These are phyloP conservation scores for Dichetophora obliterata DNA, from an alignment of 2,888 invertebrate genomes.

Conservation along the genomic window DNA sequence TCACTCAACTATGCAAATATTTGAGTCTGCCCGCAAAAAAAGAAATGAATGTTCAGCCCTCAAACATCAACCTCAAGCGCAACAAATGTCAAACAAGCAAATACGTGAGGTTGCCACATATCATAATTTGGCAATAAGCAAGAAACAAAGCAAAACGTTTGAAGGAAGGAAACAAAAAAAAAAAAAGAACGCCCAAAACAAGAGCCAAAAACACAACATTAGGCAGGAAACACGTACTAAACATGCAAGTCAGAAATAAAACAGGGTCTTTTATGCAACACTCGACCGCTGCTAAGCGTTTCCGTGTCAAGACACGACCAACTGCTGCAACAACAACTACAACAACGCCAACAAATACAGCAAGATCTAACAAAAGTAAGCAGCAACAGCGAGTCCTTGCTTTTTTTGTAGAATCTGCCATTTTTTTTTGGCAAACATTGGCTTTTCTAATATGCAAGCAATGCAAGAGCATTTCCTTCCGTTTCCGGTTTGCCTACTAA, in stretches of 20 bases:
- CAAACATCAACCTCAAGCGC: neutral
- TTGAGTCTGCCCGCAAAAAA: too few relatives aligned
- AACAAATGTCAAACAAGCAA: constrained; percentile 3
- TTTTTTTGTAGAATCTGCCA: too few relatives aligned
- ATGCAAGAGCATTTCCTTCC: constrained; percentile 26
- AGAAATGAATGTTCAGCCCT: neutral
- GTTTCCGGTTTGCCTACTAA: constrained; percentile 22
- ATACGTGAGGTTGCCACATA: constrained; percentile 7
- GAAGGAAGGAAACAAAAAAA: neutral
- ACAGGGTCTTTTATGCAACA: neutral
- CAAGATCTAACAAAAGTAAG: neutral
- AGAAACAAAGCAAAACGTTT: neutral
- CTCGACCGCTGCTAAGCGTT: constrained; percentile 15
- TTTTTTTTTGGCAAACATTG: constrained; percentile 21
- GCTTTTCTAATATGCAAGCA: constrained; percentile 32
- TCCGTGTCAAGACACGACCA: constrained; percentile 12
- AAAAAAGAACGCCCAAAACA: neutral
- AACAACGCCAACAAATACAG: neutral
- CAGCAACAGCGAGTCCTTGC: neutral
- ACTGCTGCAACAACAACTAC: neutral
- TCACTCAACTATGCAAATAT: too few relatives aligned
- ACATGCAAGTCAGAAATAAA: constrained; percentile 21
- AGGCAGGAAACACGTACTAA: neutral
- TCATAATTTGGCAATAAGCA: neutral
- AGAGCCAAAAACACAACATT: neutral